phyloP scores from a whole-genome alignment of 2,888 invertebrate genomes.

The Bellardia bayeri region DNA sequence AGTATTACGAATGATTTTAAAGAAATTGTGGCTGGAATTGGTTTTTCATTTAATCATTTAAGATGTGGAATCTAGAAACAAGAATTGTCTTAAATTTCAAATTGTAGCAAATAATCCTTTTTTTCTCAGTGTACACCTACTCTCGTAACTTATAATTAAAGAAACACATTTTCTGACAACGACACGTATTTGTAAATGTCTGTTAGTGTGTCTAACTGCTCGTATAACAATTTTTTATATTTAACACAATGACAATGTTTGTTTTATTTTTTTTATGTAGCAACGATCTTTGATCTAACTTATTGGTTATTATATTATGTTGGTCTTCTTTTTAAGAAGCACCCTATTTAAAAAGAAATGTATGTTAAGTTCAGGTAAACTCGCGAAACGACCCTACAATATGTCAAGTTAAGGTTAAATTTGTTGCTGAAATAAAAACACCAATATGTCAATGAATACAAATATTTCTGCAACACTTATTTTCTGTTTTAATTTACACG shows the following conservation, averaged over 20 bases:
- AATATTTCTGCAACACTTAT: too few species aligned
- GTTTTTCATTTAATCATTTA: too few species aligned
- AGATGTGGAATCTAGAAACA: too few species aligned
- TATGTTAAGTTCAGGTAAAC: neutral
- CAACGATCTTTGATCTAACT: slow-evolving; percentile 37
- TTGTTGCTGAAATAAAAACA: neutral
- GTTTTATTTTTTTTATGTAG: slow-evolving; percentile 16
- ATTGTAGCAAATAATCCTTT: neutral
- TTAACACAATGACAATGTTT: slow-evolving; percentile 61
- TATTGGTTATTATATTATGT: slow-evolving; percentile 25
- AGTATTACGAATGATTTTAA: too few species aligned
- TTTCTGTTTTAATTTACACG: too few species aligned
- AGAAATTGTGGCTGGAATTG: too few species aligned
- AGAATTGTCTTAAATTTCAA: too few species aligned
- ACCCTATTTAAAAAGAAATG: neutral
- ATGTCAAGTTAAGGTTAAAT: neutral
- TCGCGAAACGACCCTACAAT: too few species aligned
- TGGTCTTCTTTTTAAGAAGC: neutral
- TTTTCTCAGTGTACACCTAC: slow-evolving; percentile 52
- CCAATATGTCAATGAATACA: too few species aligned
- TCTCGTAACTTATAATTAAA: slow-evolving; percentile 5
- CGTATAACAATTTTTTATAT: slow-evolving; percentile 9
- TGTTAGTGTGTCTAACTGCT: slow-evolving; percentile 3
- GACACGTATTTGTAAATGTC: neutral
- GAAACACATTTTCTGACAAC: slow-evolving; percentile 21